These are phyloP conservation scores for Agrotis puta DNA, from an alignment of 2,888 invertebrate species.

Conservation along the genomic window DNA sequence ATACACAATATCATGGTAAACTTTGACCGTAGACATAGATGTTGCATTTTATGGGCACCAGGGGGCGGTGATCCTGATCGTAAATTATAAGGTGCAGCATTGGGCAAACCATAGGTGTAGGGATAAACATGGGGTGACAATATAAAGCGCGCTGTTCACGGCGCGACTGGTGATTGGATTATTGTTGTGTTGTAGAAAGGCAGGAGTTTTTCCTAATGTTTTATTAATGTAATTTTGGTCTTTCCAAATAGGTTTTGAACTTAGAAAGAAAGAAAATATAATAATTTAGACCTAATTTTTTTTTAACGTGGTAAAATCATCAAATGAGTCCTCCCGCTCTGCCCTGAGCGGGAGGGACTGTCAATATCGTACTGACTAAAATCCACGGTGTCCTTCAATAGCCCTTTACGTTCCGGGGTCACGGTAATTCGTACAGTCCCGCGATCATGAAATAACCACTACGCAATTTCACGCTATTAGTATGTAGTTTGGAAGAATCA, in stretches of 20 bases:
- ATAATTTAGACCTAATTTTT: too few relatives aligned
- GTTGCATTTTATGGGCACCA: conserved; percentile 50
- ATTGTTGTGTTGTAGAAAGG: neutral
- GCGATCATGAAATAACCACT: too few relatives aligned
- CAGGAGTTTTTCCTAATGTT: neutral
- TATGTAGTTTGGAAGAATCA: too few relatives aligned
- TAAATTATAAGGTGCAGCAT: conserved; percentile 62
- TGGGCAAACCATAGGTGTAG: conserved; percentile 48
- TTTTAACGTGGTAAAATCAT: too few relatives aligned
- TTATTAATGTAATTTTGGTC: neutral
- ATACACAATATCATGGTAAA: conserved; percentile 30
- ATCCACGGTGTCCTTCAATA: too few relatives aligned
- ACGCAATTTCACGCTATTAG: too few relatives aligned
- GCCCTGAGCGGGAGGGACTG: too few relatives aligned
- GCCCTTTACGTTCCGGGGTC: too few relatives aligned
- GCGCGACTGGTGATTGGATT: conserved; percentile 16
- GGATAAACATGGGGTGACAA: conserved; percentile 54
- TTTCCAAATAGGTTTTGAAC: neutral
- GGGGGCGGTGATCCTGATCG: conserved; percentile 40
- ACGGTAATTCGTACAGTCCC: too few relatives aligned
- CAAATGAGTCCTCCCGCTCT: too few relatives aligned
- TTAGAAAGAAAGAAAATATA: neutral
- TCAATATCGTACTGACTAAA: too few relatives aligned
- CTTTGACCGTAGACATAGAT: conserved; percentile 48
- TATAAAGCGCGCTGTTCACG: conserved; percentile 55